These are phyloP conservation scores for Sminthopsis crassicaudata DNA, from an alignment of 2,113 vertebrate species.

Conservation along the genomic window DNA sequence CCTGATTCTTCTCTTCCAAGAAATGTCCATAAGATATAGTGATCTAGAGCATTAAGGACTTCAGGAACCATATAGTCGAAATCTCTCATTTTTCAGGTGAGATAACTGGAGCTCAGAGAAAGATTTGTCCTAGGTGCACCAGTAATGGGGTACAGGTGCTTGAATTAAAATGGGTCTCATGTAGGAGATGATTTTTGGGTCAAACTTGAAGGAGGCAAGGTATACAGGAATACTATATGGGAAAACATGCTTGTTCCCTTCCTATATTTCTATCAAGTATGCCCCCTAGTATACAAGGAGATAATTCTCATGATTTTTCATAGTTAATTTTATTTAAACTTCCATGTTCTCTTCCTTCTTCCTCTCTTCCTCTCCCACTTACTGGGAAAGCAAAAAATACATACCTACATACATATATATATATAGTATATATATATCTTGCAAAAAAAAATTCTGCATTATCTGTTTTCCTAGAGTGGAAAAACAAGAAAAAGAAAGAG, in stretches of 20 bases:
- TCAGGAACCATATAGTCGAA: neutral
- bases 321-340: neutral
- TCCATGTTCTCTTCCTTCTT: neutral
- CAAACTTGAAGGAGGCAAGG: neutral
- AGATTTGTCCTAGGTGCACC: neutral
- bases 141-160: neutral
- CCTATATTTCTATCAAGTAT: neutral
- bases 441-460: neutral
- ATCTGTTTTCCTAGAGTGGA: neutral
- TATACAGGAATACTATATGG: neutral
- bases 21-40: neutral
- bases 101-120: neutral
- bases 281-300: too few species aligned
- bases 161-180: neutral
- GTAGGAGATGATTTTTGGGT: neutral
- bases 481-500: neutral
- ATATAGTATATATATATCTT: too few species aligned
- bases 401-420: neutral
- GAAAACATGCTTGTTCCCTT: neutral
- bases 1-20: neutral
- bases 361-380: neutral
- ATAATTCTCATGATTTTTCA: neutral
- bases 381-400: neutral
- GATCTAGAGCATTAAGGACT: neutral
- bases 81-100: neutral